A percentile compares a stretch with the other conserved stretches of the same genome.
phyloP scores from a whole-genome alignment of 2,113 vertebrate genomes.

The Grus americana region DNA sequence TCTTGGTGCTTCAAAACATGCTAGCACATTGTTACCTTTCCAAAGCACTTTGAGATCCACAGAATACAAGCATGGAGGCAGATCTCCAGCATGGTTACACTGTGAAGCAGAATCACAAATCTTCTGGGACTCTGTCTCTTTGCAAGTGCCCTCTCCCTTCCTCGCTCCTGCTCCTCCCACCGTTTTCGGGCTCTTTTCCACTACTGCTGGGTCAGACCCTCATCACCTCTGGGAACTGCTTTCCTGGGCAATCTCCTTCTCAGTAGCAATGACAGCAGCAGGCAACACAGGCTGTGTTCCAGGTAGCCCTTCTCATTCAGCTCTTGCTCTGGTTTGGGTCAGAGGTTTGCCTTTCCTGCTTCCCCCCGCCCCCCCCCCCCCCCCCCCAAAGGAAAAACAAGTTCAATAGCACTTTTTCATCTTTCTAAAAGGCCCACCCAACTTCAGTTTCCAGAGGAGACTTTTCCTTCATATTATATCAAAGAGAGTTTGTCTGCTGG shows the following conservation, averaged over 20 bases:
- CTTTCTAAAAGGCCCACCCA: neutral
- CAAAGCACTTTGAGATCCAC: neutral
- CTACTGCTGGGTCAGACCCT: neutral
- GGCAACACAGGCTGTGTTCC: neutral
- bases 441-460: neutral
- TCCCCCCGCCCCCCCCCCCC: neutral
- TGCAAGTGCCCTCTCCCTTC: neutral
- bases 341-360: neutral
- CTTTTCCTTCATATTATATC: neutral
- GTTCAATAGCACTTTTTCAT: neutral
- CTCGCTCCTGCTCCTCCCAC: neutral
- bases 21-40: neutral
- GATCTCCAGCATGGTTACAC: neutral
- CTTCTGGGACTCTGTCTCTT: neutral
- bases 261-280: neutral
- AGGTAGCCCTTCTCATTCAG: neutral
- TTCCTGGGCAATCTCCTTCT: neutral
- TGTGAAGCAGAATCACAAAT: neutral
- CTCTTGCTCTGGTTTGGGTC: neutral
- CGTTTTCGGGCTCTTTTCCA: neutral
- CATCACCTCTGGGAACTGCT: neutral
- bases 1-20: neutral
- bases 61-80: neutral
- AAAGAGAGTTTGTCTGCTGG: neutral
- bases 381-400: neutral